Percentiles rank a stretch among this genome's conserved stretches.
phyloP scores from a whole-genome alignment of 2,888 invertebrate species.

The Linnaemya vulpina region DNA sequence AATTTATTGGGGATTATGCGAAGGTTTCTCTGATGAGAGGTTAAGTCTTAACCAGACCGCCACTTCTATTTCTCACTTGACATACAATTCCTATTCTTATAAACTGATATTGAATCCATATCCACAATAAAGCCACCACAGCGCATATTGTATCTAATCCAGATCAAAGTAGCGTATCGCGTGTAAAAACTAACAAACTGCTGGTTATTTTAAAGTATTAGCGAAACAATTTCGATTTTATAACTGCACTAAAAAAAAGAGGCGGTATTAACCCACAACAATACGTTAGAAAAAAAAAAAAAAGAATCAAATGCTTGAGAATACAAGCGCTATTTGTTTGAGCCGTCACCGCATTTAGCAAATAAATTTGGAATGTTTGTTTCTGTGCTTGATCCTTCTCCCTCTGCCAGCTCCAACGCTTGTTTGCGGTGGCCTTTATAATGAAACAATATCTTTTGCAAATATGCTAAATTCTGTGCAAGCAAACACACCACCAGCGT shows the following conservation, averaged over 20 bases:
- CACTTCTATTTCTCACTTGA: too few species aligned
- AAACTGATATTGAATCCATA: too few species aligned
- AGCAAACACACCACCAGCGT: background rate
- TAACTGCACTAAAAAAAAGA: background rate
- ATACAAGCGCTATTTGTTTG: constrained; percentile 76
- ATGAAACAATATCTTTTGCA: constrained; percentile 27
- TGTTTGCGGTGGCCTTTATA: constrained; percentile 1
- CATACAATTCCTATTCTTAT: too few species aligned
- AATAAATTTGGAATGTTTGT: constrained; percentile 76
- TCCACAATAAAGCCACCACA: too few species aligned
- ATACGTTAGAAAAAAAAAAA: constrained; percentile 9
- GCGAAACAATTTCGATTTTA: constrained; percentile 5
- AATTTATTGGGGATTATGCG: too few species aligned
- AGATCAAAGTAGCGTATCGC: background rate
- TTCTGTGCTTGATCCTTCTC: constrained; percentile 73
- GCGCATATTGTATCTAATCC: background rate
- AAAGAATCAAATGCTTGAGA: background rate
- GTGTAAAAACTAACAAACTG: background rate
- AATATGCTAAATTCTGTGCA: constrained; percentile 14
- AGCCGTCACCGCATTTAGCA: constrained; percentile 77
- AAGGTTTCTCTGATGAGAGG: too few species aligned
- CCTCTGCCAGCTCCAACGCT: constrained; percentile 34
- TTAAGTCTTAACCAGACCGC: too few species aligned
- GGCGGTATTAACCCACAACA: constrained; percentile 4
- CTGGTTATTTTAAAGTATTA: background rate